These are phyloP conservation scores for Phasia obesa DNA, from an alignment of 2,888 invertebrate genomes.

Conservation along the genomic window DNA sequence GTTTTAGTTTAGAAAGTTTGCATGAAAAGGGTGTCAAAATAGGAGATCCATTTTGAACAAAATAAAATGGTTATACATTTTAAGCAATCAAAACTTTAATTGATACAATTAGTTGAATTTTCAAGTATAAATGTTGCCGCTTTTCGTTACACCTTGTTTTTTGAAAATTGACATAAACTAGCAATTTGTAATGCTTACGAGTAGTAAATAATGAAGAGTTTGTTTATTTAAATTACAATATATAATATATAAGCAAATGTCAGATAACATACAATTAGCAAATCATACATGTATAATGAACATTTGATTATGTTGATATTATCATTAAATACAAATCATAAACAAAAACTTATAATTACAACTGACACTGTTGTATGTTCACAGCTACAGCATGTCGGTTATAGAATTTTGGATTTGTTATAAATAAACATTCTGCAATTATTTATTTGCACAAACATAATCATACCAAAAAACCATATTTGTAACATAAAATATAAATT, in stretches of 20 bases:
- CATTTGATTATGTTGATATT: slow-evolving; percentile 6
- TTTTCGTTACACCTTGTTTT: background rate
- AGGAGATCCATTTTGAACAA: background rate
- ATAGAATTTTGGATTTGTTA: background rate
- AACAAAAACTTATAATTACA: slow-evolving; percentile 32
- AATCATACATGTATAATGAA: slow-evolving; percentile 3
- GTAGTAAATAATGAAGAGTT: slow-evolving; percentile 1
- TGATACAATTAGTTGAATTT: background rate
- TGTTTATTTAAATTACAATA: slow-evolving; percentile 11
- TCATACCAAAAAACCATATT: no score
- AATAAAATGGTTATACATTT: background rate
- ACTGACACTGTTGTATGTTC: slow-evolving; percentile 6
- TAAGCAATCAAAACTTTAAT: background rate
- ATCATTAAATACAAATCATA: slow-evolving; percentile 9
- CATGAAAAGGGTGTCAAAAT: background rate
- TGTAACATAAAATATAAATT: no score
- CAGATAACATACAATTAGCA: slow-evolving; percentile 34
- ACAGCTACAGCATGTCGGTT: background rate
- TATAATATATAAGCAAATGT: slow-evolving; percentile 19
- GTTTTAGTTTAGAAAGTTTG: slow-evolving; percentile 23
- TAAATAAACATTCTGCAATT: no score
- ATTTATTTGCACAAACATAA: no score
- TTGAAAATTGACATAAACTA: background rate
- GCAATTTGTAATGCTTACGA: background rate
- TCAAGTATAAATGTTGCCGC: background rate